Evolutionary conservation across 1,140 invertebrate genomes (phyloP).

Genomic region (Anastrepha ludens): DNA sequence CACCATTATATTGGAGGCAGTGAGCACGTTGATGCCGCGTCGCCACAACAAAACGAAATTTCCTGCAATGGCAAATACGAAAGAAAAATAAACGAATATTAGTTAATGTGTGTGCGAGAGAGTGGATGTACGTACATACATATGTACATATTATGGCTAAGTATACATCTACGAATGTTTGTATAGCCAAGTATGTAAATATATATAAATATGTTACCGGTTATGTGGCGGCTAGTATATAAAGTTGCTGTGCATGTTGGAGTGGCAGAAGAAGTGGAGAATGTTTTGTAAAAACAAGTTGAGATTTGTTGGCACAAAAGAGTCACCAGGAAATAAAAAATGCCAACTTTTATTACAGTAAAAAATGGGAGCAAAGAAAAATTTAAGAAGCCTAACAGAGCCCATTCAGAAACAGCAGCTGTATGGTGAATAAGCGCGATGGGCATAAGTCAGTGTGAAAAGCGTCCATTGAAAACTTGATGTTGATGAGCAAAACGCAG

Average conservation of each 20-base stretch:
- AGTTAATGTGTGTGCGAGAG: neutral
- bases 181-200: neutral
- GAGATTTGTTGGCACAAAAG: no score
- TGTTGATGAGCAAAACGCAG: neutral
- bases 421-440: neutral
- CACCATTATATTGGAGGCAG: slow-evolving; percentile 82
- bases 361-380: neutral
- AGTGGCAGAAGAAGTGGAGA: no score
- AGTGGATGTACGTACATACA: neutral
- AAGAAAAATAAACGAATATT: slow-evolving; percentile 20
- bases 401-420: neutral
- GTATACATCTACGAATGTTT: no score
- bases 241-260: neutral
- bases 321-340: no score
- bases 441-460: neutral
- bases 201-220: neutral
- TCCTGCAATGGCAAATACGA: slow-evolving; percentile 73
- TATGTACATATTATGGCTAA: neutral
- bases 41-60: slow-evolving; percentile 81
- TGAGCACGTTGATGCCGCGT: slow-evolving; percentile 80
- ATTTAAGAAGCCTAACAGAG: neutral
- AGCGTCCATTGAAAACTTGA: neutral
- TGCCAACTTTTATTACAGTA: no score
- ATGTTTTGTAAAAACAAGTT: no score
- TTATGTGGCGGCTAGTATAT: neutral